Base-by-base conservation (phyloP, 2,888 invertebrate genomes). In the Lithophane ornitopus region DNA sequence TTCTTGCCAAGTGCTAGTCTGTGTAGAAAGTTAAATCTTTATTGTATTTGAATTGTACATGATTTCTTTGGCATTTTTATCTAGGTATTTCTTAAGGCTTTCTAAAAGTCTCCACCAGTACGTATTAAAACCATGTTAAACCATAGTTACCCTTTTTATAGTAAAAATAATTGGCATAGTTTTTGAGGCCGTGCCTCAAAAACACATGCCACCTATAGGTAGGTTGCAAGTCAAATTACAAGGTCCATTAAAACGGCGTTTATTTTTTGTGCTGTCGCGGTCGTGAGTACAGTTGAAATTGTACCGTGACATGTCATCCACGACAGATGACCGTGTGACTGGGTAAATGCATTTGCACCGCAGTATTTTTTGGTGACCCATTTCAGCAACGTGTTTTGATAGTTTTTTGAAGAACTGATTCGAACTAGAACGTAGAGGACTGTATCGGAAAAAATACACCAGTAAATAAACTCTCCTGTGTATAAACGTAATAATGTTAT, bases 221-320 rank as follows among this genome's bases (percentile, higher is more conserved):
- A 46, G 26, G 44, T 19, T 76, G 44, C 56, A 62, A 28, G 68
- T 77, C 39, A 79, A 79, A 82, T 77, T 82, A 68, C 63, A 68
- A 46, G 52, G 78, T 79, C 82, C 63, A 82, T 82, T 82, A 77
- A 81, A 68, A 52, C 28, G 2, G 14, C 49, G 39, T 76, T 63
- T 63, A 63, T 82, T 77, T 79, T 79, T 79, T 63, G 34, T 7
- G 12, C 28, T 6, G 4, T 49, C 34, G 9, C 39, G 12, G 3
- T 56, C 54, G 54, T 56, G 62, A 56, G 54, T 34, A 44, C 61
- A 39, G 56, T 62, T 52, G 52, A 74, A 78, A 70, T 58, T 67
- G 70, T 68, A 74, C 69, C 59, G 44, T 58, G 72, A 70, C 69
- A 80, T 65, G 70, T 67, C 71, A 69, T 67, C 46, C 39, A n/a